Conservation (phyloP, 2,888 invertebrate species). For the Drosophila subquinaria region DNA sequence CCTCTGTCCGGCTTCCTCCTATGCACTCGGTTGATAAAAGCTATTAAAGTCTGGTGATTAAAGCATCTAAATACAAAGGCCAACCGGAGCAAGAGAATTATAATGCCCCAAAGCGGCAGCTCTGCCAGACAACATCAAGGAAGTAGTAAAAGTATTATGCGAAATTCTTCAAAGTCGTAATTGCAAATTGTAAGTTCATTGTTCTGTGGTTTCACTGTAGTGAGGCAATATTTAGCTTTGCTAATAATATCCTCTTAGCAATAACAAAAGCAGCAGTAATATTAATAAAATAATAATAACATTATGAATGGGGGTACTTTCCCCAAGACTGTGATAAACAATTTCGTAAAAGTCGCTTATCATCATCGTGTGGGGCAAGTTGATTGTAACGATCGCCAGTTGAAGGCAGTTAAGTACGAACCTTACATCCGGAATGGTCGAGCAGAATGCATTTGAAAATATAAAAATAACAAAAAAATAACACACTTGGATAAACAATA, state of each 20-base stretch:
- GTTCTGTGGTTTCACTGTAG: constrained; percentile 16
- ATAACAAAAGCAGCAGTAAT: constrained; percentile 1
- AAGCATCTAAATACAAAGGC: constrained; percentile 41
- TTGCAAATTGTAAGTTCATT: constrained; percentile 45
- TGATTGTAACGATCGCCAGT: background rate
- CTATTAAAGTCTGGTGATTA: constrained; percentile 67
- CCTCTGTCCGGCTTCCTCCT: constrained; percentile 1
- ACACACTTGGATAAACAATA: background rate
- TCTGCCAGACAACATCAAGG: constrained; percentile 20
- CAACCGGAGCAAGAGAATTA: constrained; percentile 31
- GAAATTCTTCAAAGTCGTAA: constrained; percentile 46
- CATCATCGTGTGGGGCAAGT: background rate
- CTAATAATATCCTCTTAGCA: constrained; percentile 3
- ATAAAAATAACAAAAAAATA: background rate
- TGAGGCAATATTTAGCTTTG: background rate
- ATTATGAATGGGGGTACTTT: constrained; percentile 3
- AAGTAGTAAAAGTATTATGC: constrained; percentile 37
- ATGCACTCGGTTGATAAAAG: constrained; percentile 58
- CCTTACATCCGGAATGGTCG: constrained; percentile 41
- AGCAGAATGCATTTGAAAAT: background rate
- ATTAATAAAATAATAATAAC: constrained; percentile 4
- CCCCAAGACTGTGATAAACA: constrained; percentile 5
- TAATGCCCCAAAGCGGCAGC: constrained; percentile 10
- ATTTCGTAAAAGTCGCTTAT: constrained; percentile 5
- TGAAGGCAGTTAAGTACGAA: constrained; percentile 42